Evolutionary conservation across 2,888 invertebrate species (phyloP).

Genomic region (Philonicus albiceps): DNA sequence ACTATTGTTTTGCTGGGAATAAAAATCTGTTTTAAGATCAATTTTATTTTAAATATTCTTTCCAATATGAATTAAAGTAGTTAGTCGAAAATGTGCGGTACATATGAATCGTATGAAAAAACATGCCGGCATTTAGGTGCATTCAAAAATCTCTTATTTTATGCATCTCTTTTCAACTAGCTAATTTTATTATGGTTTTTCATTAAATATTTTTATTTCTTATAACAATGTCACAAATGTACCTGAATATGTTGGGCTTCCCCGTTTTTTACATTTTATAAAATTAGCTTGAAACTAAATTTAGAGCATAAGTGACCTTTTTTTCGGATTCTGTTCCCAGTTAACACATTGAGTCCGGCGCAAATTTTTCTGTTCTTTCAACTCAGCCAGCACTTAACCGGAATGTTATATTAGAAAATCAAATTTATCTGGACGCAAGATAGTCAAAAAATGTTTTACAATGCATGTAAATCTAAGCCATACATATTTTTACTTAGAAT

Average conservation of each 20-base stretch:
- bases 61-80: too few species aligned
- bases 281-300: background rate
- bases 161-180: background rate
- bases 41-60: background rate
- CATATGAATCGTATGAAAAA: background rate
- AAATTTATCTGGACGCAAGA: too few species aligned
- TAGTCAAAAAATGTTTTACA: too few species aligned
- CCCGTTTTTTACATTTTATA: background rate
- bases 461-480: too few species aligned
- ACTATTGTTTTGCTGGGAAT: background rate
- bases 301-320: background rate
- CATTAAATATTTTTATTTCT: background rate
- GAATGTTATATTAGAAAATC: too few species aligned
- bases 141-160: background rate
- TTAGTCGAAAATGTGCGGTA: too few species aligned
- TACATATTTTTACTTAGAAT: too few species aligned
- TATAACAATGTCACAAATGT: background rate
- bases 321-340: background rate
- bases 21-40: background rate
- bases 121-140: background rate
- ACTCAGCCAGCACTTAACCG: too few species aligned
- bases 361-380: too few species aligned
- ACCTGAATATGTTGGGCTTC: background rate
- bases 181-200: background rate
- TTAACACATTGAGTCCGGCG: too few species aligned